phyloP scores from a whole-genome alignment of 2,113 vertebrate genomes.

The Noctilio leporinus region DNA sequence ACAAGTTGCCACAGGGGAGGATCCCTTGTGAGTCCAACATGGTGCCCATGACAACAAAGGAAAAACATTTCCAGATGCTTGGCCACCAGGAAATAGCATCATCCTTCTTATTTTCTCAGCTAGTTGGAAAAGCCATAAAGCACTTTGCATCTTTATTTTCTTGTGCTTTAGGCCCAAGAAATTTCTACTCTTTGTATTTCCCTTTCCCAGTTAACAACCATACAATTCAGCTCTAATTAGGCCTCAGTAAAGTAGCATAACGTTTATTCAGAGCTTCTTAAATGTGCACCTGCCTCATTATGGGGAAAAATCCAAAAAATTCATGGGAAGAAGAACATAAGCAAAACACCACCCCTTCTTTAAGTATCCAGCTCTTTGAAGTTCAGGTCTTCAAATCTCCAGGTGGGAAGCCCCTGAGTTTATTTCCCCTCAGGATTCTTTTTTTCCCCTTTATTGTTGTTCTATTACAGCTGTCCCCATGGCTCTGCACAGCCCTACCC shows the following conservation, averaged over 20 bases:
- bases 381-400: background rate
- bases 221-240: background rate
- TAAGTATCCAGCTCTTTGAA: background rate
- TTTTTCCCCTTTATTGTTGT: no score
- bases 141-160: background rate
- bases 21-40: background rate
- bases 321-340: background rate
- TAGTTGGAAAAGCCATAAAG: background rate
- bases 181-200: background rate
- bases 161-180: background rate
- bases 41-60: conserved; percentile 19
- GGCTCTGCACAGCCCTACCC: no score
- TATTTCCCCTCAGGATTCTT: background rate
- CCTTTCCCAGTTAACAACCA: background rate
- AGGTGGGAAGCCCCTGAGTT: background rate
- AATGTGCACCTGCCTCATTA: background rate
- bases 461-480: no score
- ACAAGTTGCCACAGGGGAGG: conserved; percentile 18
- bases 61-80: conserved; percentile 25
- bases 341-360: background rate
- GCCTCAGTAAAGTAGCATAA: background rate
- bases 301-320: background rate
- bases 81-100: background rate
- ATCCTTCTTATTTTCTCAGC: background rate
- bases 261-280: background rate